Percentiles rank a stretch among this genome's conserved stretches.
These are phyloP conservation scores for Dromaius novaehollandiae DNA, from an alignment of 2,113 vertebrate species.

Conservation along the genomic window DNA sequence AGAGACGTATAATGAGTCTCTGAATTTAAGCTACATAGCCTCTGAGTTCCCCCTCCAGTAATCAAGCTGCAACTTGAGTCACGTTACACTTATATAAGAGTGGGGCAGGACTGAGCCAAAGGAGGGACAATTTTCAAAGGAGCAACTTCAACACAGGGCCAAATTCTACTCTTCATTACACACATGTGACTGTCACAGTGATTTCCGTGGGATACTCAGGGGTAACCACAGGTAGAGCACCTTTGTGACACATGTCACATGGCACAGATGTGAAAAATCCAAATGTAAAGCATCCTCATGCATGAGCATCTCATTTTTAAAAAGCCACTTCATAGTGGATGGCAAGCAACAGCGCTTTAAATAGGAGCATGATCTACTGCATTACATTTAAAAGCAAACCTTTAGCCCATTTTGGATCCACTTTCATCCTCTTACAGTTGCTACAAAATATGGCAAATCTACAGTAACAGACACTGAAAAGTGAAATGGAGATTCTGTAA, in stretches of 20 bases:
- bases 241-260: not conserved
- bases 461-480: not conserved
- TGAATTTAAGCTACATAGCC: conserved; percentile 52
- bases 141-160: conserved; percentile 62
- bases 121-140: conserved; percentile 60
- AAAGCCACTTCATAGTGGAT: not conserved
- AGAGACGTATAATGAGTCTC: conserved; percentile 48
- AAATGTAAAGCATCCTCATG: not conserved
- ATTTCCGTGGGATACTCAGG: conserved; percentile 56
- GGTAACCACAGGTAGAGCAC: conserved; percentile 19
- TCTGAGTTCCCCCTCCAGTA: conserved; percentile 8
- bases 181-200: conserved; percentile 25
- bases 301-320: not conserved
- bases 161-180: conserved; percentile 69
- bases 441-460: not conserved
- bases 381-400: not conserved
- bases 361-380: not conserved
- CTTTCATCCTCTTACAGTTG: not conserved
- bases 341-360: conserved; percentile 3
- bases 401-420: not conserved
- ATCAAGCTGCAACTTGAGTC: conserved; percentile 48
- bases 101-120: conserved; percentile 57
- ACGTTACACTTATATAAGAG: conserved; percentile 60
- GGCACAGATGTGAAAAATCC: conserved; percentile 44
- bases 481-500: not conserved